These are phyloP conservation scores for Antechinus flavipes DNA, from an alignment of 2,113 vertebrate genomes.

Conservation along the genomic window DNA sequence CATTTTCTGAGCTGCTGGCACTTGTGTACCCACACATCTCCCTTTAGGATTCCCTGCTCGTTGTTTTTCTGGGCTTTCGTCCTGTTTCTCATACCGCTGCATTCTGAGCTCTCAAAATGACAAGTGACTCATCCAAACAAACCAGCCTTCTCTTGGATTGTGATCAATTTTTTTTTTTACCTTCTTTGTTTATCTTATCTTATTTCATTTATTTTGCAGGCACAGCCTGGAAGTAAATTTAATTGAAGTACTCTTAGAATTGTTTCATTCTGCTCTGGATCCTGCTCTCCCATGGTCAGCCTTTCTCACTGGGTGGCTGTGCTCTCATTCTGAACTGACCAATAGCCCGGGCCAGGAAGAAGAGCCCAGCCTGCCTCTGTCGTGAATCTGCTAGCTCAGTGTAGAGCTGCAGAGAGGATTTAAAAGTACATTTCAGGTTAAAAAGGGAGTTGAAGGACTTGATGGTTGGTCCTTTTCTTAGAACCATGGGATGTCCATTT, in stretches of 20 bases:
- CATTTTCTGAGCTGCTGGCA: background rate
- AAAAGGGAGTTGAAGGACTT: background rate
- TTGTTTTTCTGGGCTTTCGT: background rate
- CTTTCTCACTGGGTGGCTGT: background rate
- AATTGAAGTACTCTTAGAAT: background rate
- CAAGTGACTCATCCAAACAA: background rate
- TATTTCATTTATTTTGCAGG: background rate
- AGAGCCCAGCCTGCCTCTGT: background rate
- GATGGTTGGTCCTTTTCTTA: background rate
- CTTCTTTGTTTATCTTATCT: background rate
- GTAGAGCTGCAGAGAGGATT: background rate
- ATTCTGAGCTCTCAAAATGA: slow-evolving; percentile 28
- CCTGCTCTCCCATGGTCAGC: background rate
- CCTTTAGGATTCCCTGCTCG: background rate
- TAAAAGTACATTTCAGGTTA: slow-evolving; percentile 15
- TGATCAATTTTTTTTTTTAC: background rate
- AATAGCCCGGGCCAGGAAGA: background rate
- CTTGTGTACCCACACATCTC: background rate
- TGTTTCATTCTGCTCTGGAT: background rate
- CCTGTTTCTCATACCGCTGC: background rate
- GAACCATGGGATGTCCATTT: background rate
- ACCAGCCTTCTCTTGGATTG: background rate
- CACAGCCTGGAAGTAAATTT: background rate
- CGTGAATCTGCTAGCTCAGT: background rate
- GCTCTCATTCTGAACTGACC: background rate